Base-by-base conservation (phyloP, 2,113 vertebrate genomes). In the Vireo altiloquus region DNA sequence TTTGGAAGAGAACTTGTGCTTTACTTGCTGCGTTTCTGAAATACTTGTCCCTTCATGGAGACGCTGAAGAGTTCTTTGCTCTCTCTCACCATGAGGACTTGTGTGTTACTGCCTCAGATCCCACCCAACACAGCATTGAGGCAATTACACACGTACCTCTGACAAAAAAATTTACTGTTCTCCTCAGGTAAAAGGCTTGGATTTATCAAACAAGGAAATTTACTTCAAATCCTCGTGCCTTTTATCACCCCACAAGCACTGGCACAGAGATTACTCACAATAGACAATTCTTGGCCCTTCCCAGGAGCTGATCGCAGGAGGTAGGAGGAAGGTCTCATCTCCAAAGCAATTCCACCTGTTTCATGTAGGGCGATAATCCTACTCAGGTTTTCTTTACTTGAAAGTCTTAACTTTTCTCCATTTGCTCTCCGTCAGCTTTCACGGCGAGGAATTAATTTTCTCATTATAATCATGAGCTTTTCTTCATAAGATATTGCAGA, bases 401-500 rank as follows among this genome's bases (percentile, higher is more conserved):
- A 61, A 81, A 89, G 63, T 70, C 87, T 39, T 53, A 35, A 35
- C 53, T 89, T 89, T 78, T 74, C 64, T 82, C 83, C 63, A 70
- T 95, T 87, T 79, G 20, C 39, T 81, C 69, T 93, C 54, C 44
- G 47, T 42, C 75, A 87, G 75, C 91, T 95, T 87, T 91, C 70
- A 44, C 2, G 39, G 39, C 1, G 8, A 81, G 76, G 75, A 95
- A 88, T 90, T 88, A 89, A 75, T 91, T 95, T 90, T 65, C 77
- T 93, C 70, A 88, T 95, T 90, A 81, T 82, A 96, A 95, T 89
- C 84, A 88, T 35, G 42, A 66, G 76, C 89, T 95, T 94, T 94
- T 92, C 65, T 93, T 92, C 74, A 7, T 42, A 61, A 94, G 74
- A 85, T 71, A 60, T 31, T 74, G 68, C 82, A 60, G n/a, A 88